Base-by-base conservation (phyloP, 1,140 invertebrate species). In the Drosophila mayri region DNA sequence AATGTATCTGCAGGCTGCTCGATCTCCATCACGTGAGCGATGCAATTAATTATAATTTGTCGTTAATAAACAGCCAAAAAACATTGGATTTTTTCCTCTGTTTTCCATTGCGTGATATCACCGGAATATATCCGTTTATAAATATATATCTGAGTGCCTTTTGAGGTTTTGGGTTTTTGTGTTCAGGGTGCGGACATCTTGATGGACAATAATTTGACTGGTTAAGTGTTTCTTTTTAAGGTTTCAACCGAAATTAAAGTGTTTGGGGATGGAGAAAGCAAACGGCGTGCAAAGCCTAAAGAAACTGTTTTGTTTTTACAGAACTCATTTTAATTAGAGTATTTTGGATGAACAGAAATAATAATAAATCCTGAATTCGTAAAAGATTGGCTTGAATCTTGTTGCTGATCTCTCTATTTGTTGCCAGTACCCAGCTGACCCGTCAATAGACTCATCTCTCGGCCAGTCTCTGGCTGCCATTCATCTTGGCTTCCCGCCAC, bases 1-100 rank as follows among this genome's bases (percentile, higher is more conserved):
- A 88, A 90, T 73, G 81, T 79, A 68, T 88, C 85, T 81, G 74
- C 81, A 85, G 76, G 70, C 76, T 90, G 86, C 87, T 83, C 62
- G 71, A 90, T 81, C 87, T 78, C 74, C 87, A 91, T 91, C 82
- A 74, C 87, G 87, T 91, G 87, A 91, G 90, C 87, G 62, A 73
- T 81, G 77, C 87, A 91, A 91, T 91, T 91, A 91, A 87, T 91
- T 87, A 91, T 91, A 91, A 91, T 91, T 90, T 91, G 87, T 91
- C 82, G 79, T 84, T 83, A 79, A 88, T 85, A 85, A 84, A 75
- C 72, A 76, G 63, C 28, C 57, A 47, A 78, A 77, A 74, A 66
- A 64, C 28, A 57, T 25, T 32, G 49, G 11, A n/a, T 11, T n/a
- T 25, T 20, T 50, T 28, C n/a, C 14, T n/a, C 32, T 11, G 35